These are phyloP conservation scores for Gobius niger DNA, from an alignment of 2,113 vertebrate species.

Conservation along the genomic window DNA sequence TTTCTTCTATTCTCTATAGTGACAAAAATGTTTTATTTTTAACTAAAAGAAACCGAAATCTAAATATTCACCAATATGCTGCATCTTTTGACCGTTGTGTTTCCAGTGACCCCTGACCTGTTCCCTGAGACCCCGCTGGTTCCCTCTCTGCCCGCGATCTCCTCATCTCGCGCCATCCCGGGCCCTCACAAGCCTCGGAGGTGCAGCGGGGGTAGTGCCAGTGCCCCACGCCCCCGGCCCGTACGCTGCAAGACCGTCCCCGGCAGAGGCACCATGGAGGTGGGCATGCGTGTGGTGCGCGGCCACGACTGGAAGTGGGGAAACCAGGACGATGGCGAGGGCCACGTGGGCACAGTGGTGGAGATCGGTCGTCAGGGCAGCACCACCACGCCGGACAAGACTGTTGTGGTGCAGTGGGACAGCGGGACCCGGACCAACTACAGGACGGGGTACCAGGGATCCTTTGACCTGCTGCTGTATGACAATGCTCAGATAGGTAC, in stretches of 20 bases:
- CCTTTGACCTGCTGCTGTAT: slow-evolving; percentile 92
- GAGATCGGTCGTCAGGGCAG: slow-evolving; percentile 95
- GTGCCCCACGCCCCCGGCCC: slow-evolving; percentile 47
- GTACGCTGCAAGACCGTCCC: slow-evolving; percentile 51
- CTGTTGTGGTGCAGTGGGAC: slow-evolving; percentile 98
- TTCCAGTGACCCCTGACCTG: slow-evolving; percentile 73
- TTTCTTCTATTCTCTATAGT: too few relatives aligned
- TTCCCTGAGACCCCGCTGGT: slow-evolving; percentile 70
- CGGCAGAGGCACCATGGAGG: slow-evolving; percentile 86
- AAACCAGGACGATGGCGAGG: slow-evolving; percentile 93
- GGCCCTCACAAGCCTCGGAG: slow-evolving; percentile 45
- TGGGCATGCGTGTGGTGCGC: slow-evolving; percentile 96
- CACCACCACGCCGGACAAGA: slow-evolving; percentile 95
- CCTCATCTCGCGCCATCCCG: slow-evolving; percentile 42
- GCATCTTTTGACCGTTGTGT: slow-evolving; percentile 11
- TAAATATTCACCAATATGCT: too few relatives aligned
- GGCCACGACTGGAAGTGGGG: slow-evolving; percentile 98
- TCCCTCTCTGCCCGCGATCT: slow-evolving; percentile 57
- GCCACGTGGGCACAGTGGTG: slow-evolving; percentile 94
- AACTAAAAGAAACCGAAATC: too few relatives aligned
- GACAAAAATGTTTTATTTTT: too few relatives aligned
- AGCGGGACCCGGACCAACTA: slow-evolving; percentile 97
- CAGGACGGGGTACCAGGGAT: slow-evolving; percentile 93
- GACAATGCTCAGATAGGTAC: slow-evolving; percentile 97
- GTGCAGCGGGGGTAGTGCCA: slow-evolving; percentile 48